Evolutionary conservation across 2,888 invertebrate species (phyloP).

Genomic region (Calliopum simillimum): DNA sequence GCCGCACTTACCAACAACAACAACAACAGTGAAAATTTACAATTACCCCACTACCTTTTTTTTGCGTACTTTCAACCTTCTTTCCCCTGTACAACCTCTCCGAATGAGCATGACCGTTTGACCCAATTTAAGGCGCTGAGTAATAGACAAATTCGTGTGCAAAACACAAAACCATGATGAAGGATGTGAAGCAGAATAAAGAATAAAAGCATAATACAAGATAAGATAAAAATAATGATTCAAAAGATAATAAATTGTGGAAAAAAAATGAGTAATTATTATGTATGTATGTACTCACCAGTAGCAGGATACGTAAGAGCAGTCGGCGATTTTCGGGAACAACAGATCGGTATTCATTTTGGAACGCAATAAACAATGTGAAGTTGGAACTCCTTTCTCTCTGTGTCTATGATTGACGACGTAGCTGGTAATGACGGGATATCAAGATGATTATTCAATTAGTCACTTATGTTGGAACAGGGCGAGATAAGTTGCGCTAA

Average conservation of each 20-base stretch:
- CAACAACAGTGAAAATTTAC: slow-evolving; percentile 4
- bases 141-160: slow-evolving; percentile 50
- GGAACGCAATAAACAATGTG: slow-evolving; percentile 21
- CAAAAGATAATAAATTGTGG: not conserved
- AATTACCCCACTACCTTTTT: not conserved
- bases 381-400: too few relatives aligned
- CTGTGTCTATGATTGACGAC: slow-evolving; percentile 33
- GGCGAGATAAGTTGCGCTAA: not conserved
- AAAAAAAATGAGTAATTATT: not conserved
- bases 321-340: slow-evolving; percentile 82
- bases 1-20: not conserved
- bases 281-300: slow-evolving; percentile 73
- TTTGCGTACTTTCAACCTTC: too few relatives aligned
- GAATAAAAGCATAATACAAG: not conserved
- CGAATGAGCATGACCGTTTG: slow-evolving; percentile 64
- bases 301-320: slow-evolving; percentile 88
- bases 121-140: slow-evolving; percentile 60
- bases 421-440: slow-evolving; percentile 39
- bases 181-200: not conserved
- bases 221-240: not conserved
- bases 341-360: slow-evolving; percentile 67
- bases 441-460: too few relatives aligned
- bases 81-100: slow-evolving; percentile 30
- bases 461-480: not conserved
- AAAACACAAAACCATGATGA: not conserved